Percentiles rank a stretch among this genome's conserved stretches.
These are phyloP conservation scores for Bedellia somnulentella DNA, from an alignment of 2,888 invertebrate species.

Conservation along the genomic window DNA sequence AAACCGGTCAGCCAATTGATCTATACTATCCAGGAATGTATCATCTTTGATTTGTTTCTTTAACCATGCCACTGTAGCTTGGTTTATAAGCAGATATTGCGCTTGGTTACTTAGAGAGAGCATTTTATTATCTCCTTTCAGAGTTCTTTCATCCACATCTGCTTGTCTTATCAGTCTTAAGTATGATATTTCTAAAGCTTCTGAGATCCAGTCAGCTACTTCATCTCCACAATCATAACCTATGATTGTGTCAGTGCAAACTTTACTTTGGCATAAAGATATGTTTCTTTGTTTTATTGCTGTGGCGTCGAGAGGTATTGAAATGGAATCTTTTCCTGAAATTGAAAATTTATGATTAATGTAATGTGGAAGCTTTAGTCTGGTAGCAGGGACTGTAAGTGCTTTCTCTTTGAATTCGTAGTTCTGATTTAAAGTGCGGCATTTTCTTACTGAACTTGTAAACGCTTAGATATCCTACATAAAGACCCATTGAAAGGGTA, in stretches of 20 bases:
- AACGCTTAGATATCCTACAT: too few relatives aligned
- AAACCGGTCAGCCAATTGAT: conserved; percentile 75
- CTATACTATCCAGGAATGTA: conserved; percentile 46
- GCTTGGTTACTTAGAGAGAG: conserved; percentile 79
- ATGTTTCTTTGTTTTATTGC: conserved; percentile 18
- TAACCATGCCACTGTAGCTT: conserved; percentile 75
- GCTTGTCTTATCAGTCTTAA: conserved; percentile 70
- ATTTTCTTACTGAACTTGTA: too few relatives aligned
- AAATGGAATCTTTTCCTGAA: conserved; percentile 53
- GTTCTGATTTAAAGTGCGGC: too few relatives aligned
- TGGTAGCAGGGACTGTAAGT: too few relatives aligned
- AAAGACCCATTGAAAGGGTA: too few relatives aligned
- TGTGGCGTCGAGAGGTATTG: conserved; percentile 48
- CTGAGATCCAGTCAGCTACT: conserved; percentile 79
- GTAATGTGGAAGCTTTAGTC: too few relatives aligned
- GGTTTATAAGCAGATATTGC: conserved; percentile 81
- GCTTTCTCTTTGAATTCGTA: too few relatives aligned
- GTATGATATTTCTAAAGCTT: conserved; percentile 69
- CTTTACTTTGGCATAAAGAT: conserved; percentile 73
- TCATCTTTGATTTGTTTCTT: conserved; percentile 59
- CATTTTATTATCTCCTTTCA: conserved; percentile 20
- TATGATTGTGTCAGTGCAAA: conserved; percentile 79
- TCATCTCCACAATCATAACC: conserved; percentile 84
- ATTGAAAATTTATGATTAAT: conserved; percentile 8
- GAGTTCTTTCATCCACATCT: conserved; percentile 27